Conservation (phyloP, 2,797 vertebrate species). For the Sebastes minor region DNA sequence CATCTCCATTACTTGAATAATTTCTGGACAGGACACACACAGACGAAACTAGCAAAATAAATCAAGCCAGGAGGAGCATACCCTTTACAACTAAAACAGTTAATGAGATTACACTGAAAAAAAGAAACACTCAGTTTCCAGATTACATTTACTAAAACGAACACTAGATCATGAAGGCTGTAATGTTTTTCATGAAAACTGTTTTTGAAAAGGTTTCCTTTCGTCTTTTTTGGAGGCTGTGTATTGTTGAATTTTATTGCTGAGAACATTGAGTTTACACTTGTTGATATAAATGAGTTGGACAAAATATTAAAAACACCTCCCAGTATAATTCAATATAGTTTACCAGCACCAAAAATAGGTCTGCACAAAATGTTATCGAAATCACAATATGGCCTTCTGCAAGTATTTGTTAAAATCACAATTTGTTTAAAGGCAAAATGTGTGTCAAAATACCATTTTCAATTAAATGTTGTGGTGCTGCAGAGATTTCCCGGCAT, state of each 20-base stretch:
- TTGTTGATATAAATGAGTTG: neutral
- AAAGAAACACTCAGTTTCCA: neutral
- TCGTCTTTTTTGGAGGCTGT: neutral
- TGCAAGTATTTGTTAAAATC: no score
- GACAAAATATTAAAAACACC: neutral
- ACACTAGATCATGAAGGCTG: no score
- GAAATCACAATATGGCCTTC: no score
- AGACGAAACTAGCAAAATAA: constrained; percentile 4
- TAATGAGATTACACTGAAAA: neutral
- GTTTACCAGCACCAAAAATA: neutral
- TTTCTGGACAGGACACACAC: constrained; percentile 2
- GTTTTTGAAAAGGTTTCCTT: neutral
- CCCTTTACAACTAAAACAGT: neutral
- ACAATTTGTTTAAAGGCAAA: no score
- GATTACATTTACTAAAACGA: neutral
- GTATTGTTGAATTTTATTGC: neutral
- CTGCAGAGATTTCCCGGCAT: no score
- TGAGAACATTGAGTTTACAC: neutral
- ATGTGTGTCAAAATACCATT: no score
- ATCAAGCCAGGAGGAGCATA: neutral
- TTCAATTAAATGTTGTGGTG: no score
- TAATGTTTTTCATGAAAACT: neutral
- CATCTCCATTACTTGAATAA: neutral
- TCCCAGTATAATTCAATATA: neutral
- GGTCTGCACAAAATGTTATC: no score